Base-by-base conservation (phyloP, 2,888 invertebrate genomes). In the Lasioglossum marginatum region DNA sequence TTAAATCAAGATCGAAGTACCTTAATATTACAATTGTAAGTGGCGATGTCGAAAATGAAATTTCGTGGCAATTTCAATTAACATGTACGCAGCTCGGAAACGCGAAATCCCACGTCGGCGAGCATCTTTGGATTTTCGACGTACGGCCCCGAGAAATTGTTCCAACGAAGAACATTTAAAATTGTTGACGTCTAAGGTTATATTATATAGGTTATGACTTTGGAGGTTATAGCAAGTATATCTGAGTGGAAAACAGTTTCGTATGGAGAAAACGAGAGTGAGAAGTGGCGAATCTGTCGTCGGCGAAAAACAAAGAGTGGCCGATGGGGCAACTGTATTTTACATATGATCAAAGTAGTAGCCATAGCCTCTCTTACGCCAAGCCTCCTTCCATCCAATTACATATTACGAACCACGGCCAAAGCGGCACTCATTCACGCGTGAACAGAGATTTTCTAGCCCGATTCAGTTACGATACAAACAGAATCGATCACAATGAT, bases 151-250 rank as follows among this genome's bases (percentile, higher is more conserved):
- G 27, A 66, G 14, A 60, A 66, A 73, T 27, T 72, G 75, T 74
- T 63, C 75, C 45, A 73, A 66, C 45, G 66, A 73, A 66, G n/a
- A 85, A 77, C 60, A 85, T 86, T 79, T 82, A 86, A 87, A 86
- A 87, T 37, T 91, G 86, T 92, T 93, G 93, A 93, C 92, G 89
- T 93, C 91, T 90, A 90, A 94, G 93, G 93, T 93, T 94, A 93
- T 93, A 92, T 91, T 91, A 92, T 92, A 92, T 93, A 94, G 94
- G 94, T 94, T 94, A 94, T 94, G 92, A 88, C 81, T 88, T 90
- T 92, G 43, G 88, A 93, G 93, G 93, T 93, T 93, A 93, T 93
- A 93, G 85, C 60, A 48, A 81, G 66, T 71, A 79, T 82, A 81
- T 78, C 71, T 4, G 73, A 71, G 82, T 68, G 78, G 72, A 80